These are phyloP conservation scores for Dascillus cervinus DNA, from an alignment of 2,888 invertebrate species.

Conservation along the genomic window DNA sequence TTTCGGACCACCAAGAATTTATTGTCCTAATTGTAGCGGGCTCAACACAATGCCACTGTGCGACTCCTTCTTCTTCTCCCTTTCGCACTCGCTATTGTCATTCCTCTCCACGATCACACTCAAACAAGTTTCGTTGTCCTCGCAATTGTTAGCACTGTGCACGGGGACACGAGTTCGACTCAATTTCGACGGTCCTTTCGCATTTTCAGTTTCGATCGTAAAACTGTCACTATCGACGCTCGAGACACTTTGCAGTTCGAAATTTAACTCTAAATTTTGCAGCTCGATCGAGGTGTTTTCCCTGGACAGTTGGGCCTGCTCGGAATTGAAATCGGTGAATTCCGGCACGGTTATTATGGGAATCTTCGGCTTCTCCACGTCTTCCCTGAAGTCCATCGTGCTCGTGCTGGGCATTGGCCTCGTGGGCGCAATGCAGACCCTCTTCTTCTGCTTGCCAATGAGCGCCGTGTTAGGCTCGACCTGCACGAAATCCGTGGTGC, in stretches of 20 bases:
- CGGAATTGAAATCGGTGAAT: constrained; percentile 27
- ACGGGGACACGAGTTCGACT: constrained; percentile 32
- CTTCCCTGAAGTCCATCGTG: constrained; percentile 31
- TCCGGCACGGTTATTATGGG: constrained; percentile 30
- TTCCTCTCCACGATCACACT: constrained; percentile 38
- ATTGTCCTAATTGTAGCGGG: constrained; percentile 53
- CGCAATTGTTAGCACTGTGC: constrained; percentile 14
- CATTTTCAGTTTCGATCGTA: constrained; percentile 13
- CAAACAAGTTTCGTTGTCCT: constrained; percentile 29
- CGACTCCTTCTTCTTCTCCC: constrained; percentile 24
- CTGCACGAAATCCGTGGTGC: constrained; percentile 29
- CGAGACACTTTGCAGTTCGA: constrained; percentile 36
- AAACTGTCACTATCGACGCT: constrained; percentile 28
- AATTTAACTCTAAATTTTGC: constrained; percentile 37
- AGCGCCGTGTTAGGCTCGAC: constrained; percentile 31
- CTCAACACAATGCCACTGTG: constrained; percentile 56
- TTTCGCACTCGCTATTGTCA: constrained; percentile 27
- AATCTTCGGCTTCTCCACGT: constrained; percentile 20
- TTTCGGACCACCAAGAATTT: constrained; percentile 23
- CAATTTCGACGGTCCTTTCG: constrained; percentile 27
- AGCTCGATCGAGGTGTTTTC: constrained; percentile 43
- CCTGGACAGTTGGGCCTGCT: constrained; percentile 27
- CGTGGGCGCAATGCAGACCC: constrained; percentile 42
- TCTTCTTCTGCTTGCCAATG: constrained; percentile 35
- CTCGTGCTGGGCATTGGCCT: constrained; percentile 38